These are phyloP conservation scores for Rhynchotus rufescens DNA, from an alignment of 2,797 vertebrate species.

Conservation along the genomic window DNA sequence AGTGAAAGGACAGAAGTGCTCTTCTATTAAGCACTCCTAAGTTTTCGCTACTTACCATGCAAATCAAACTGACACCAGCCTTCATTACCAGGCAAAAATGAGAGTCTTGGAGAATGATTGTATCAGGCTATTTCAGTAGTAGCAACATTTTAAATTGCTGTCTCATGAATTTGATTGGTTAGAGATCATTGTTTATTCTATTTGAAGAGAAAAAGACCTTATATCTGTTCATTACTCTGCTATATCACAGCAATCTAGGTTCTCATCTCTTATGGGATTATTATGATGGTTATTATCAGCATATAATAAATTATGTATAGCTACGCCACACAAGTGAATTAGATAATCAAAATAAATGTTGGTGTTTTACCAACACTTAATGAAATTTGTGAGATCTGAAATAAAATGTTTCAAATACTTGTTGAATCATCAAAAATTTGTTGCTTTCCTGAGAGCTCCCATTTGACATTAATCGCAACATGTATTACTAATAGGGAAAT, in stretches of 20 bases:
- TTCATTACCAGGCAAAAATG: neutral
- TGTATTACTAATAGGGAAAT: neutral
- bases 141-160: neutral
- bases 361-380: slow-evolving; percentile 5
- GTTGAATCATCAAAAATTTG: neutral
- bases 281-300: slow-evolving; percentile 18
- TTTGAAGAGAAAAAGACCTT: neutral
- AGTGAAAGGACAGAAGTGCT: neutral
- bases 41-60: neutral
- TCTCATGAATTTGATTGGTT: neutral
- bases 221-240: slow-evolving; percentile 8
- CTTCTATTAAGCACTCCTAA: neutral
- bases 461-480: neutral
- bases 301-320: slow-evolving; percentile 19
- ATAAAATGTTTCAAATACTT: neutral
- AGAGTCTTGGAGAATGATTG: neutral
- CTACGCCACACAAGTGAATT: slow-evolving; percentile 21
- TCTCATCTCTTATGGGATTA: slow-evolving; percentile 28
- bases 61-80: neutral
- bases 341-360: slow-evolving; percentile 25
- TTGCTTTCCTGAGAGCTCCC: neutral
- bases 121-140: neutral
- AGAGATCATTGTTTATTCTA: slow-evolving; percentile 8
- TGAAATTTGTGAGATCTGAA: slow-evolving; percentile 6
- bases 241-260: slow-evolving; percentile 8